Percentiles rank a stretch among this genome's conserved stretches.
phyloP scores from a whole-genome alignment of 2,113 vertebrate genomes.

The Chaetorhynchus papuensis region DNA sequence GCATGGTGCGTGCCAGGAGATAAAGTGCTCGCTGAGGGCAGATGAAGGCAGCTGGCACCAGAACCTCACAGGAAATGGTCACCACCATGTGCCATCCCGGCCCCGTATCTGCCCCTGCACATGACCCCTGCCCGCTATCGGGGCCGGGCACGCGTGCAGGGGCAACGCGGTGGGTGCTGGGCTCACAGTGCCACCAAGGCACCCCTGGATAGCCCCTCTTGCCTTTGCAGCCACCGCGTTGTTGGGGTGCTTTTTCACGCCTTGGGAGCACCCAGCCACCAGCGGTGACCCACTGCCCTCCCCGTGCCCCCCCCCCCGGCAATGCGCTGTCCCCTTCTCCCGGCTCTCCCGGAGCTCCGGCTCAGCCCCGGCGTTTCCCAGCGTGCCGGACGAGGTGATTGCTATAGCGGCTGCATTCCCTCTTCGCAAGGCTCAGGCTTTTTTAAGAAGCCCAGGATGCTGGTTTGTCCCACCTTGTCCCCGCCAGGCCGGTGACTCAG shows the following conservation, averaged over 20 bases:
- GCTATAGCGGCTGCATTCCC: neutral
- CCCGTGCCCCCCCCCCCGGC: neutral
- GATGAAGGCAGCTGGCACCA: neutral
- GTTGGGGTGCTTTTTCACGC: neutral
- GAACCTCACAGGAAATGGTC: neutral
- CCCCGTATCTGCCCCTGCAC: neutral
- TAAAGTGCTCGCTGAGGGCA: neutral
- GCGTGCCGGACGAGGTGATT: neutral
- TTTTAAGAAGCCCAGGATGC: neutral
- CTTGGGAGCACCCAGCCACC: fast-evolving
- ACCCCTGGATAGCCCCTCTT: fast-evolving
- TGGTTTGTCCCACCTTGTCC: neutral
- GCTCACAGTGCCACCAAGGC: fast-evolving
- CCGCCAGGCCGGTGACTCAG: neutral
- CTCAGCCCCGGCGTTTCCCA: neutral
- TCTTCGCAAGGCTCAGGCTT: neutral
- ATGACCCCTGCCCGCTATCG: fast-evolving
- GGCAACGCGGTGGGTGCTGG: fast-evolving
- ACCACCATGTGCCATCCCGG: neutral
- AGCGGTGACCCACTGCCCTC: neutral
- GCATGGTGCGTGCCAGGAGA: neutral
- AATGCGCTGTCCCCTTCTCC: neutral
- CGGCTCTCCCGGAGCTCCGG: neutral
- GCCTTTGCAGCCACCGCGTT: fast-evolving
- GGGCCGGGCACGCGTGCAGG: fast-evolving